Evolutionary conservation across 2,888 invertebrate genomes (phyloP), one percentile per base, ranked within the genome.

Genomic region (Cyclophora albipunctata): DNA sequence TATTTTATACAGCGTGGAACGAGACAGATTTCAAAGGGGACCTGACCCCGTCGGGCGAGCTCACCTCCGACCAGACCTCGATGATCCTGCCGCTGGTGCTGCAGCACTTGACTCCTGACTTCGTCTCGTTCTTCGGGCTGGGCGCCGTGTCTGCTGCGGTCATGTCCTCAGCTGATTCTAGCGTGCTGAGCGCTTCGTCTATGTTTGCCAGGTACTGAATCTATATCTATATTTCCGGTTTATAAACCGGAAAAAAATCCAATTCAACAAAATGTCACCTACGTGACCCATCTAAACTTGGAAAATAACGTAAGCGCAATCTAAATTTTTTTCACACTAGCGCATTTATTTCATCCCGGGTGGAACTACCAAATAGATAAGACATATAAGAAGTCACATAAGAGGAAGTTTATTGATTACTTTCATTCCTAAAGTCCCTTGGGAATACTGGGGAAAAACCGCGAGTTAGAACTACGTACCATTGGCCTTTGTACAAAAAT

Each of bases 141-240:
- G 99, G 99, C 0, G 99, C 99, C 4, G 98, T 99, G 4, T 98
- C 98, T 0, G 99, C 99, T 1, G 99, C 99, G 33, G 99, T 99
- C 59, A 99, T 99, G 99, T 98, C 98, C 41, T 98, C 98, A 0
- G 99, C 99, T 0, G 99, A 99, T 84, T 99, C 99, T 49, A 98
- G 98, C 64, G 97, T 99, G 47, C 91, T 99, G 33, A 98, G 98
- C 34, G 99, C 99, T 3, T 97, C 97, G 64, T 98, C 98, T 35
- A 99, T 99, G 99, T 99, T 99, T 77, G 98, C 99, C 56, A 92
- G 89, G 89, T 88, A 20, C 20, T 20, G 20, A 20, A 20, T 20
- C 20, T 20, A 20, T 20, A 20, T 20, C 2, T 20, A 20, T 2
- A n/a, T n/a, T n/a, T n/a, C n/a, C n/a, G n/a, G n/a, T 20, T 20